These are phyloP conservation scores for Podarcis cretensis DNA, from an alignment of 2,113 vertebrate species.

Conservation along the genomic window DNA sequence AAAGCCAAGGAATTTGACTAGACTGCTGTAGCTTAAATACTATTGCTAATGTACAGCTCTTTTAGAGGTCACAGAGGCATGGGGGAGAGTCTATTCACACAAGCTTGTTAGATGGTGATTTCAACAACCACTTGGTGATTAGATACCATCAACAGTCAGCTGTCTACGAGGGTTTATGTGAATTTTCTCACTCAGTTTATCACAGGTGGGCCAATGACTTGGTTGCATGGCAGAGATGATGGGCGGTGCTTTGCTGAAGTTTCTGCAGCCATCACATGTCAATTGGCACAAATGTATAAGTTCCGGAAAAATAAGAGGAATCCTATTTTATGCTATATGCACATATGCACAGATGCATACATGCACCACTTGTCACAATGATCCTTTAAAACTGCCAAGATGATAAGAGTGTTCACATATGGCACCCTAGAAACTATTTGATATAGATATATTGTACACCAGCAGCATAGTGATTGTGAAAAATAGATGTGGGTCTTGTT, in stretches of 20 bases:
- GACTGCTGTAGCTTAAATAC: not conserved
- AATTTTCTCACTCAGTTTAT: not conserved
- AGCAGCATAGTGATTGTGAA: not conserved
- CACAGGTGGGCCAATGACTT: not conserved
- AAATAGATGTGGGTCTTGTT: not conserved
- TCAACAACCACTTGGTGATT: no score
- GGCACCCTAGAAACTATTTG: not conserved
- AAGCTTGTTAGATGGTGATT: no score
- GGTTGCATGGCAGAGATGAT: not conserved
- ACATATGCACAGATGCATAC: not conserved
- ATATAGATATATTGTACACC: not conserved
- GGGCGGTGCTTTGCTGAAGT: not conserved
- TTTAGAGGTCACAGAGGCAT: not conserved
- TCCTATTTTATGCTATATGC: not conserved
- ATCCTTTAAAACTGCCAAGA: not conserved
- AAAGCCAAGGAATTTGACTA: not conserved
- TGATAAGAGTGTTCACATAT: not conserved
- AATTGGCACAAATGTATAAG: not conserved
- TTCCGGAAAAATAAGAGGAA: not conserved
- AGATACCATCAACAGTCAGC: not conserved
- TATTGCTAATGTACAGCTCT: not conserved
- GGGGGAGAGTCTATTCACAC: not conserved
- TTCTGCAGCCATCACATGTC: not conserved
- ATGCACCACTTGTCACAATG: rapidly evolving
- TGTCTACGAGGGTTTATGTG: not conserved